These are phyloP conservation scores for Nothocercus julius DNA, from an alignment of 2,113 vertebrate species.

Conservation along the genomic window DNA sequence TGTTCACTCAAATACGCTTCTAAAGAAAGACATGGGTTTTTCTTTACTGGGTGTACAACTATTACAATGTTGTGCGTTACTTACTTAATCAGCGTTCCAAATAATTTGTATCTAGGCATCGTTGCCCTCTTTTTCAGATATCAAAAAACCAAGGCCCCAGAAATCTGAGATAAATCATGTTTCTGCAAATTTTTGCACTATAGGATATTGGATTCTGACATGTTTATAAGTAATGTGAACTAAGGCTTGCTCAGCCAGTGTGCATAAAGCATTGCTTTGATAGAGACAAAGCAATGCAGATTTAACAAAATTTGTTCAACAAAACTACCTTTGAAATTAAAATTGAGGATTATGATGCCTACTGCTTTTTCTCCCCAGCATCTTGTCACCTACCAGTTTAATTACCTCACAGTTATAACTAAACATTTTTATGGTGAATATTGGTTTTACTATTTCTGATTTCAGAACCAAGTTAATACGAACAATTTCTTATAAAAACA, in stretches of 20 bases:
- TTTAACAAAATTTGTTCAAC: neutral
- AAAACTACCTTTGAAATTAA: neutral
- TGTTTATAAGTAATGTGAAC: neutral
- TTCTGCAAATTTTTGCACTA: constrained; percentile 1
- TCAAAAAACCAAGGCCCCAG: neutral
- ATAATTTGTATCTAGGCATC: neutral
- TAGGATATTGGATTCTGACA: neutral
- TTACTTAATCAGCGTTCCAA: constrained; percentile 21
- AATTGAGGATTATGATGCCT: neutral
- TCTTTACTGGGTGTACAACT: neutral
- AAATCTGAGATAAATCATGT: neutral
- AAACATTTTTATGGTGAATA: neutral
- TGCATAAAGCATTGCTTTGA: neutral
- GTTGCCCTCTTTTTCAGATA: neutral
- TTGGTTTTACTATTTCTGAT: neutral
- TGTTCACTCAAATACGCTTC: neutral
- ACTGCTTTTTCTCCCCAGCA: neutral
- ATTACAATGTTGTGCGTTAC: neutral
- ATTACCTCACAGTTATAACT: neutral
- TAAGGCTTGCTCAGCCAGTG: neutral
- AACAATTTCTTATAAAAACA: neutral
- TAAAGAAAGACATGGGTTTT: neutral
- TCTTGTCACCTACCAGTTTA: neutral
- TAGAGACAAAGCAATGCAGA: neutral
- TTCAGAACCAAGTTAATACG: neutral